Evolutionary conservation across 2,888 invertebrate species (phyloP).

Genomic region (Fragum fragum): DNA sequence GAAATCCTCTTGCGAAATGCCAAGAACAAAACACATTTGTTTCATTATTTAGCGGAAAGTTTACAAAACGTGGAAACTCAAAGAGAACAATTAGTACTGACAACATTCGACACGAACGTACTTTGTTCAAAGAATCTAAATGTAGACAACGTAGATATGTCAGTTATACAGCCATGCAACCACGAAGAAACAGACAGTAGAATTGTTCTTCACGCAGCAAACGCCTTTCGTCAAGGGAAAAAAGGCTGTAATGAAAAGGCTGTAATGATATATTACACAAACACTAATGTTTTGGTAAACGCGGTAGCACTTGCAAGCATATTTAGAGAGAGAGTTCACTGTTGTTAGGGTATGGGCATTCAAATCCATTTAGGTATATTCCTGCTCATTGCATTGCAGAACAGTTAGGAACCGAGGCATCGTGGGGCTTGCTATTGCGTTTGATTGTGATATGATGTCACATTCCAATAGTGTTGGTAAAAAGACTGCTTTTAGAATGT

Average conservation of each 20-base stretch:
- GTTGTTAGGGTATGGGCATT: not conserved
- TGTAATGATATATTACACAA: not conserved
- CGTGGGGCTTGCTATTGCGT: not conserved
- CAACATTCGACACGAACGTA: not conserved
- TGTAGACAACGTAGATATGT: not conserved
- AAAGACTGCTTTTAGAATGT: constrained; percentile 14
- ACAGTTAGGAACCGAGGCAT: constrained; percentile 3
- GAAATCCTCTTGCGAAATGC: not conserved
- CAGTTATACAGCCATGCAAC: constrained; percentile 7
- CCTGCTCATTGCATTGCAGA: not conserved
- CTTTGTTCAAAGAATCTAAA: not conserved
- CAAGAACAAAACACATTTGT: not conserved
- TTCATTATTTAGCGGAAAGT: not conserved
- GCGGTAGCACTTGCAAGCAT: not conserved
- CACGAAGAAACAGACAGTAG: not conserved
- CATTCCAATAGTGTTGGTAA: not conserved
- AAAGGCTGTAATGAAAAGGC: too few species aligned
- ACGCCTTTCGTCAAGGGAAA: constrained; percentile 2
- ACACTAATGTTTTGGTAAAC: not conserved
- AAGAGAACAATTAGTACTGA: not conserved
- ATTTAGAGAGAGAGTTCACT: not conserved
- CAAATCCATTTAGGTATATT: not conserved
- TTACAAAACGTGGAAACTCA: not conserved
- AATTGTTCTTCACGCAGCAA: not conserved
- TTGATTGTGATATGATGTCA: not conserved